phyloP scores from a whole-genome alignment of 2,113 vertebrate species.

The Felis catus region F.catus_Fca126_mat1.0 CM031428.1:15762001-15762500 shows the following conservation, averaged over 20 bases:
- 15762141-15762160: too few species aligned
- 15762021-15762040: neutral
- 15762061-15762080: too few species aligned
- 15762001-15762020: neutral
- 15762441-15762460: neutral
- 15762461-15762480: neutral
- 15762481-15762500: neutral
- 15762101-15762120: too few species aligned
- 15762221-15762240: neutral
- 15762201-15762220: neutral
- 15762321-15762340: neutral
- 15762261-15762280: neutral
- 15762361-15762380: neutral
- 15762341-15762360: neutral
- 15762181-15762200: too few species aligned
- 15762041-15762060: too few species aligned
- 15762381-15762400: neutral
- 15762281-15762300: slow-evolving; percentile 29
- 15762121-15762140: too few species aligned
- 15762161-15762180: too few species aligned
- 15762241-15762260: slow-evolving; percentile 10
- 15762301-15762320: neutral
- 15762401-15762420: neutral
- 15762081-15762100: too few species aligned
- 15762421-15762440: neutral